Percentiles rank a stretch among this genome's conserved stretches.
Evolutionary conservation across 2,797 vertebrate species (phyloP).

Genomic region (Discoglossus pictus): DNA sequence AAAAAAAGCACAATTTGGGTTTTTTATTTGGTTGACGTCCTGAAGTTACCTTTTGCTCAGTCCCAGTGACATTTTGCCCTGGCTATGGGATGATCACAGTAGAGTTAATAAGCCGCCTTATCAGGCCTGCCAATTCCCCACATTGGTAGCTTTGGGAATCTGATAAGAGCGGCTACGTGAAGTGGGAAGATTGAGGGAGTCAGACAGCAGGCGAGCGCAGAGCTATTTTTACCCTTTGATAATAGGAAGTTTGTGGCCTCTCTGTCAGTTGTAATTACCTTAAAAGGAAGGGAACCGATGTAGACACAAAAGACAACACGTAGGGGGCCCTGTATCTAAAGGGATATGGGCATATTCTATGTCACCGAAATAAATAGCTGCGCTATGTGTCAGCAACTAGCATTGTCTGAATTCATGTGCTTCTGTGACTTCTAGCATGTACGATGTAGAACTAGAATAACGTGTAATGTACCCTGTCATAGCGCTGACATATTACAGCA

Average conservation of each 20-base stretch:
- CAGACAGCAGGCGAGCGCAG: slow-evolving; percentile 17
- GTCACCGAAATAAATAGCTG: neutral
- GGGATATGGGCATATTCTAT: neutral
- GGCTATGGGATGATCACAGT: no score
- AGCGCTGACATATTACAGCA: no score
- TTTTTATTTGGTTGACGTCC: no score
- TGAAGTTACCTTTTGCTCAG: no score
- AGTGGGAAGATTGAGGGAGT: slow-evolving; percentile 13
- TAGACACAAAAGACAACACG: slow-evolving; percentile 28
- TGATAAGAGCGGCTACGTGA: slow-evolving; percentile 10
- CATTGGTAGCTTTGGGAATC: slow-evolving; percentile 5
- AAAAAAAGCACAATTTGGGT: no score
- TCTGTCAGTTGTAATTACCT: slow-evolving; percentile 30
- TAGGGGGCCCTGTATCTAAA: neutral
- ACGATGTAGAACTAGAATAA: no score
- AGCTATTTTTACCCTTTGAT: slow-evolving; percentile 40
- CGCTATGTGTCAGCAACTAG: neutral
- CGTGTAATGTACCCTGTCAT: no score
- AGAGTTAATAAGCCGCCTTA: no score
- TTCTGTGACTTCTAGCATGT: neutral
- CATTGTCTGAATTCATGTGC: neutral
- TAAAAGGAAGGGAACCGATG: slow-evolving; percentile 36
- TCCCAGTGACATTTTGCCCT: no score
- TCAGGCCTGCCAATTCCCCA: slow-evolving; percentile 11
- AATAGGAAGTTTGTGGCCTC: slow-evolving; percentile 22